Evolutionary conservation across 2,888 invertebrate species (phyloP), one percentile per base, ranked within the genome.

Genomic region (Dolichopus griseipennis): DNA sequence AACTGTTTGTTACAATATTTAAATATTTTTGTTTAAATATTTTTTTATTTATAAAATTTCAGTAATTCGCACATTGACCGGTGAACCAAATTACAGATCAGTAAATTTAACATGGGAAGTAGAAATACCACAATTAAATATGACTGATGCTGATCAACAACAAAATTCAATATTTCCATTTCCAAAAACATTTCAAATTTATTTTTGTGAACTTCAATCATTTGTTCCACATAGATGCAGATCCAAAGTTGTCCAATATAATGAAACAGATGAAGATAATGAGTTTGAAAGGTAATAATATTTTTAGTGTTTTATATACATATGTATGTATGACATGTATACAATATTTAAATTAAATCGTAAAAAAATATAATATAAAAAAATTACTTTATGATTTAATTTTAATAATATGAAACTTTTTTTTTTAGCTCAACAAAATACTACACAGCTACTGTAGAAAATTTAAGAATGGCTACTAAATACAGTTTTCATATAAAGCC

Each of bases 381-480:
- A n/a, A n/a, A n/a, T n/a, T n/a, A n/a, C n/a, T n/a, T n/a, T n/a
- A n/a, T n/a, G n/a, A n/a, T n/a, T n/a, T n/a, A n/a, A 27, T 27
- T 27, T 27, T 66, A 18, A 18, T n/a, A 52, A 27, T n/a, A n/a
- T n/a, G 27, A 4, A 52, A 52, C 18, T 52, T 67, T 37, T 20
- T 21, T 66, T 65, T 15, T 75, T 69, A 71, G 76, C 15, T 77
- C 80, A 64, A 72, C 77, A 52, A 81, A 80, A 64, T 79, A 81
- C 67, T 90, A 86, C 77, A 83, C 84, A 52, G 83, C 87, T 0
- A 85, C 87, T 66, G 85, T 90, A 69, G 85, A 85, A 34, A 91
- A 90, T 66, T 83, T 92, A 67, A 84, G 91, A 69, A 91, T 92
- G 91, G 90, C 91, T 66, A 92, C 92, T 65, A 90, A 89, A 62